Evolutionary conservation across 2,113 vertebrate genomes (phyloP).

Genomic region (Cygnus atratus): DNA sequence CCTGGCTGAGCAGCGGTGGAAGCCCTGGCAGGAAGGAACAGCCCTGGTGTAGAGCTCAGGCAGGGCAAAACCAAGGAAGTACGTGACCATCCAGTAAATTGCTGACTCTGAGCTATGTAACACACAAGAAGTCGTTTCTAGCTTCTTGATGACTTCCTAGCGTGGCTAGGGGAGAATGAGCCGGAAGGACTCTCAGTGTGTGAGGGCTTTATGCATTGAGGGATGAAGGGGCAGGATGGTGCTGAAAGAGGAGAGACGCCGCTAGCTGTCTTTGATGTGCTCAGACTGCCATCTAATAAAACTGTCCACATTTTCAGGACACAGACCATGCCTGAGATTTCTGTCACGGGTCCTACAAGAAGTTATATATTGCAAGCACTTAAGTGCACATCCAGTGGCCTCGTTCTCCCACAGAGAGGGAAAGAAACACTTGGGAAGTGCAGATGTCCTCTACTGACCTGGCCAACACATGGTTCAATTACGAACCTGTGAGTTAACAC

Average conservation of each 20-base stretch:
- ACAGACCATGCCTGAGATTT: conserved; percentile 26
- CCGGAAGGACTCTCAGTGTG: not conserved
- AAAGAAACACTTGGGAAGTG: not conserved
- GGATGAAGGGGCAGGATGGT: not conserved
- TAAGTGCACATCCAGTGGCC: not conserved
- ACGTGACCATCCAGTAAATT: not conserved
- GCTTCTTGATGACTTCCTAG: not conserved
- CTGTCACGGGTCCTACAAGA: conserved; percentile 2
- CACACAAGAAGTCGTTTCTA: not conserved
- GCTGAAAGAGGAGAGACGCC: not conserved
- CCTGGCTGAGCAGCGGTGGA: not conserved
- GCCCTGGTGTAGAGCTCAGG: not conserved
- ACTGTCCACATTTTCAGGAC: conserved; percentile 26
- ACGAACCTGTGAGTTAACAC: not conserved
- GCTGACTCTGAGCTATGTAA: not conserved
- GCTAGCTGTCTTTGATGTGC: conserved; percentile 8
- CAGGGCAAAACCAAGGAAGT: not conserved
- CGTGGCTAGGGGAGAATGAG: not conserved
- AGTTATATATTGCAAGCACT: conserved; percentile 22
- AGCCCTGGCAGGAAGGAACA: not conserved
- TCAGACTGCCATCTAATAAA: conserved; percentile 1
- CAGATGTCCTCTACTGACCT: not conserved
- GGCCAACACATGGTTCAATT: not conserved
- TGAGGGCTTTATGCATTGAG: not conserved
- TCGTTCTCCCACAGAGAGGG: not conserved